Conservation (phyloP, 1,140 invertebrate species). For the Leptinotarsa defecta region DNA sequence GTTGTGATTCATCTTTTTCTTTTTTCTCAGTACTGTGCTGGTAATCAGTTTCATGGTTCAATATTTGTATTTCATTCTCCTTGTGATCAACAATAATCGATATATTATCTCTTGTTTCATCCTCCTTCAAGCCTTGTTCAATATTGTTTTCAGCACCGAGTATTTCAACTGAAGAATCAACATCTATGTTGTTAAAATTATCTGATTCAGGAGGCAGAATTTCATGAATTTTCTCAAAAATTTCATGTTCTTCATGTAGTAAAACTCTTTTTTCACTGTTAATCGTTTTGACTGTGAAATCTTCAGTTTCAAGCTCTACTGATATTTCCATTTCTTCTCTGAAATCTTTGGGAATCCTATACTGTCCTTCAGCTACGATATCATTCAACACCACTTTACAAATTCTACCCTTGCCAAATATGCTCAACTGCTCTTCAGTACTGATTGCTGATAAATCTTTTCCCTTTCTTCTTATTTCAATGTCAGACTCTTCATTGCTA, state of each 20-base stretch:
- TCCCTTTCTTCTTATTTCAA: not conserved
- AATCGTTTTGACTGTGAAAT: not conserved
- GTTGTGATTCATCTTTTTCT: not conserved
- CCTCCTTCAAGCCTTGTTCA: not conserved
- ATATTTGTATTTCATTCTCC: not conserved
- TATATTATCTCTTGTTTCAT: not conserved
- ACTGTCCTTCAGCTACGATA: slow-evolving; percentile 42
- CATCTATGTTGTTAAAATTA: too few relatives aligned
- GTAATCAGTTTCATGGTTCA: not conserved
- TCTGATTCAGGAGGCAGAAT: too few relatives aligned
- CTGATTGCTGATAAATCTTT: not conserved
- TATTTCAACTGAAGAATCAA: too few relatives aligned
- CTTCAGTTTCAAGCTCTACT: not conserved
- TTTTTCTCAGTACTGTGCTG: not conserved
- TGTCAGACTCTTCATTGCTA: slow-evolving; percentile 14
- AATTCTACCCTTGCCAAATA: slow-evolving; percentile 30
- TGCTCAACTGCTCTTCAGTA: not conserved
- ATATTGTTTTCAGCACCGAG: not conserved
- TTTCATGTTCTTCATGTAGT: too few relatives aligned
- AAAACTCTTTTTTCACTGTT: too few relatives aligned
- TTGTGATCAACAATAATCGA: too few relatives aligned
- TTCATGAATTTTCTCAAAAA: too few relatives aligned
- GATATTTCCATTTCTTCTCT: slow-evolving; percentile 15
- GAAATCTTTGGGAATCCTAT: slow-evolving; percentile 30
- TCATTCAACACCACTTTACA: slow-evolving; percentile 46